Evolutionary conservation across 2,113 vertebrate genomes (phyloP).

Genomic region (Gopherus flavomarginatus): DNA sequence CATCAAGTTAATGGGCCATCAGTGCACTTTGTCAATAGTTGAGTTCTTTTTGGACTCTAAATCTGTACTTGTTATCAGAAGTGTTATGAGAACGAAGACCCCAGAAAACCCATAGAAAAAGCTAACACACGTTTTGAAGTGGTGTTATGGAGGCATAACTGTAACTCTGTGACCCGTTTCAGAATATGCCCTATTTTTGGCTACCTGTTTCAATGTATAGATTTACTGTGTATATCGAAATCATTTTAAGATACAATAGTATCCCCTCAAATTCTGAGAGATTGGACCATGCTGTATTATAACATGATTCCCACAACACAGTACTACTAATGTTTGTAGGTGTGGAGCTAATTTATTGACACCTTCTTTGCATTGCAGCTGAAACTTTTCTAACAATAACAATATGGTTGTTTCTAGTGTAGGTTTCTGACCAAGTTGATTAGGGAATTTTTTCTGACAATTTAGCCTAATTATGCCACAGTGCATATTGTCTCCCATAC

Average conservation of each 20-base stretch:
- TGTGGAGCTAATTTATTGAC: neutral
- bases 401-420: neutral
- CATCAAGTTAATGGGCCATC: neutral
- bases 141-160: neutral
- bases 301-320: neutral
- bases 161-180: neutral
- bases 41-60: neutral
- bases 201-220: neutral
- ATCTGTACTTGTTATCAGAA: neutral
- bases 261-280: neutral
- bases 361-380: neutral
- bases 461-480: neutral
- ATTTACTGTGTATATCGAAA: neutral
- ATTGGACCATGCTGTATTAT: neutral
- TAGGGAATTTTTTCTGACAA: neutral
- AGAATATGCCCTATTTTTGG: neutral
- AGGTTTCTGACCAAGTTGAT: neutral
- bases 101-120: neutral
- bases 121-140: neutral
- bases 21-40: neutral
- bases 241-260: neutral
- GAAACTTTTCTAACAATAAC: neutral
- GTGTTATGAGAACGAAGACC: neutral
- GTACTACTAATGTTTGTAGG: neutral
- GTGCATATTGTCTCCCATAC: neutral